Base-by-base conservation (phyloP, 2,113 vertebrate species). In the Lepus americanus region DNA sequence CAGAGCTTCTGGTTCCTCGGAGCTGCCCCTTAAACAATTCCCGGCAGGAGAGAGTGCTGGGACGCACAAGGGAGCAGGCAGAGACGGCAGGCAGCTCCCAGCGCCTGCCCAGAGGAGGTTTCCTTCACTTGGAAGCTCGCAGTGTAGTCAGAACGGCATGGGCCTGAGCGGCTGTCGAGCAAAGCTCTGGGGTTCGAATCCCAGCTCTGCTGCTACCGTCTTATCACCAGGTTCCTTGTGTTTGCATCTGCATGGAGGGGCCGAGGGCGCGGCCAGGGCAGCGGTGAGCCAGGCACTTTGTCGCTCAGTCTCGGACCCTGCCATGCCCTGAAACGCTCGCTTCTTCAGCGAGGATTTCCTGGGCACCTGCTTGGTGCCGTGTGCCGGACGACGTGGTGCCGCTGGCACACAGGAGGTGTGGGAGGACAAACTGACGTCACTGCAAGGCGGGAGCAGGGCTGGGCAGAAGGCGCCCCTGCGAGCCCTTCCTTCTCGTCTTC, bases 401-500 rank as follows among this genome's bases (percentile, higher is more conserved):
- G 1, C 12, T 6, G 4, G 63, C 33, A 10, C 12, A 23, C 1
- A 6, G 31, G 70, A 73, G 51, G 17, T 33, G 2, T 22, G 16
- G 69, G 11, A 5, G 12, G 72, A 27, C 31, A 69, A 36, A 29
- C 17, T 6, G n/a, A n/a, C 63, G 0, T 29, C 7, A 16, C 31
- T 55, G 33, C 0, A 9, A 39, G 67, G 36, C 2, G 10, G 74
- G 44, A 11, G 27, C 3, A 5, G 3, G 7, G 39, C 17, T 63
- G 9, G 8, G 17, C 14, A 27, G n/a, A 25, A 1, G 10, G 4
- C 2, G 4, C 22, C 1, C 5, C 74, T 19, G 6, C 1, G 22
- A 72, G 0, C 31, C 61, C 17, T 31, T 12, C 12, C 49, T 19
- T 20, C 36, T 25, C 11, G 67, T 1, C 9, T 55, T n/a, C 14